Evolutionary conservation across 2,888 invertebrate species (phyloP), one percentile per base, ranked within the genome.

Genomic region (Bellardia pandia): DNA sequence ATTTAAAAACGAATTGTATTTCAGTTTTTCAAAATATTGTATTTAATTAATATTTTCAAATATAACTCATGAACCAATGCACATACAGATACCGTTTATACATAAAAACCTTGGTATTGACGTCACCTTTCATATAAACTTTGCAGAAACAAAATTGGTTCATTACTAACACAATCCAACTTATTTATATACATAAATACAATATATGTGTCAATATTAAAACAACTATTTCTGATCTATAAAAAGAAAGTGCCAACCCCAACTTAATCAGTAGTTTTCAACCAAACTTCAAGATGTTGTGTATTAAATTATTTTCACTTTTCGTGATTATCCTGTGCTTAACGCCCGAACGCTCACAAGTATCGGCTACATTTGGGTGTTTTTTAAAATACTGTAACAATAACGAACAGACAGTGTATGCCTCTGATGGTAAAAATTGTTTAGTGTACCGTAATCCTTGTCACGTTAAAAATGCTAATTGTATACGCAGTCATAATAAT

Each of bases 401-500:
- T 60, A 5, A 40, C 23, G 83, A 86, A 40, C 33, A 80, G 14
- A 51, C 71, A n/a, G 83, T 85, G 4, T 88, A 83, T 83, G 58
- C 86, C 11, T 86, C 85, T 9, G 80, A 84, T 71, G 74, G 62
- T 30, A 37, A 33, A 5, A 40, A 8, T 2, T 88, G 88, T 71
- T 71, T 64, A 16, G 76, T 83, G 2, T 71, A 37, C 16, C 74
- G 80, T 33, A 88, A 87, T 66, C 40, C 14, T 7, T 88, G 86
- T 37, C 56, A 64, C 1, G 33, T 87, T 14, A 16, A 1, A 11
- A 83, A 30, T 69, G 83, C 16, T 33, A 88, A 78, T 40, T 87
- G 86, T 53, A 45, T 69, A n/a, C 88, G 88, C 23, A 79, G 11
- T 4, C 74, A 37, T 40, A 6, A 6, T 40, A 23, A 33, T 42